A percentile compares a stretch with the other conserved stretches of the same genome.
Conservation (phyloP, 2,888 invertebrate species). For the Acleris holmiana region DNA sequence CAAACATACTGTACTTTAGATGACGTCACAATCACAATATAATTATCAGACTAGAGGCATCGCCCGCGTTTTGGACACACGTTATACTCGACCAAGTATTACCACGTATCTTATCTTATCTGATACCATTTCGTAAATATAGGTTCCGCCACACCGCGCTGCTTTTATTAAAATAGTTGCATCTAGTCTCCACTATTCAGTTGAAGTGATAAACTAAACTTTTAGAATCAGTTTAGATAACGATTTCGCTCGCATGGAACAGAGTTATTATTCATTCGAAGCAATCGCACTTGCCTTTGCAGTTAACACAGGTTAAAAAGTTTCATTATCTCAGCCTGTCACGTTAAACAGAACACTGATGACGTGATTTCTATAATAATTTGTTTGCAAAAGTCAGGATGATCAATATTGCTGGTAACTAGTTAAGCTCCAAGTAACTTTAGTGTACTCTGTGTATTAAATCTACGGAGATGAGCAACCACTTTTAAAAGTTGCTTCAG, state of each 20-base stretch:
- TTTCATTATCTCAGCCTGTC: too few relatives aligned
- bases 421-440: too few relatives aligned
- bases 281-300: neutral
- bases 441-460: too few relatives aligned
- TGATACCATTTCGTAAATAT: slow-evolving; percentile 31
- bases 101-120: slow-evolving; percentile 30
- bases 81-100: slow-evolving; percentile 8
- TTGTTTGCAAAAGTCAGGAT: too few relatives aligned
- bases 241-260: neutral
- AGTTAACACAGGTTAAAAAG: too few relatives aligned
- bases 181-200: slow-evolving; percentile 19
- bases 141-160: slow-evolving; percentile 17
- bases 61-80: slow-evolving; percentile 23
- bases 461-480: too few relatives aligned
- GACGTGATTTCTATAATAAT: too few relatives aligned
- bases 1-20: neutral
- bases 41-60: slow-evolving; percentile 22
- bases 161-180: slow-evolving; percentile 31
- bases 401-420: too few relatives aligned
- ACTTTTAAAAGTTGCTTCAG: too few relatives aligned
- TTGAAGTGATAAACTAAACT: neutral
- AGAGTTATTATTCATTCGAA: neutral
- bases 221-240: neutral
- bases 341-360: too few relatives aligned
- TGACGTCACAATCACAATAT: slow-evolving; percentile 25